Percentiles rank a stretch among this genome's conserved stretches.
These are phyloP conservation scores for Ennomos erosarius DNA, from an alignment of 2,888 invertebrate species.

Conservation along the genomic window DNA sequence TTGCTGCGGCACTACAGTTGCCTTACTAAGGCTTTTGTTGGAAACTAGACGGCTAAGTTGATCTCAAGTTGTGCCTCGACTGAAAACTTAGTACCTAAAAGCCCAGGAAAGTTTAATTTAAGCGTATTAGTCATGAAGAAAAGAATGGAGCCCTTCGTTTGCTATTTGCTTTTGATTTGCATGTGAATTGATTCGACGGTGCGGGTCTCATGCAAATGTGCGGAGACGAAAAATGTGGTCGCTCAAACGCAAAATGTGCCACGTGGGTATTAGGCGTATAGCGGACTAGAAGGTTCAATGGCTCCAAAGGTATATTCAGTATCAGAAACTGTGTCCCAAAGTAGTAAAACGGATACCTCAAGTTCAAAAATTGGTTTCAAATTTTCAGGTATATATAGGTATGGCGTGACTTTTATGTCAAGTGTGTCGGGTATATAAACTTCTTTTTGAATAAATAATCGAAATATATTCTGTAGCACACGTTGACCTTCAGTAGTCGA, in stretches of 20 bases:
- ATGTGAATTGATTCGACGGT: slow-evolving; percentile 45
- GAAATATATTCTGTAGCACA: no score
- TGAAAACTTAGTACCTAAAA: slow-evolving; percentile 51
- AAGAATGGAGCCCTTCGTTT: slow-evolving; percentile 45
- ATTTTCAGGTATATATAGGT: no score
- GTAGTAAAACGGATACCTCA: no score
- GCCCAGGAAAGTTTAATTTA: slow-evolving; percentile 50
- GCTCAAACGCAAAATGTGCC: slow-evolving; percentile 23
- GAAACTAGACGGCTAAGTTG: no score
- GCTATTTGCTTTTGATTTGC: slow-evolving; percentile 64
- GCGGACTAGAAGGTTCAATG: background rate
- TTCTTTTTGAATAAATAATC: no score
- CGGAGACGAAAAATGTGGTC: slow-evolving; percentile 32
- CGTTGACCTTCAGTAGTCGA: no score
- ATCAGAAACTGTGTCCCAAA: no score
- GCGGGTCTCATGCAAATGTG: slow-evolving; percentile 41
- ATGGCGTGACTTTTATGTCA: no score
- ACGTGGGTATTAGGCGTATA: slow-evolving; percentile 1
- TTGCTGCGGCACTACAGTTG: slow-evolving; percentile 1
- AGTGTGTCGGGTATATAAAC: no score
- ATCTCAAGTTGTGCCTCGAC: no score
- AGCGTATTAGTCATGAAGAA: slow-evolving; percentile 47
- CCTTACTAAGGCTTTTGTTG: slow-evolving; percentile 6
- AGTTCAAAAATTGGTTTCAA: no score
- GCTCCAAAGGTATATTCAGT: no score